phyloP scores from a whole-genome alignment of 2,797 vertebrate genomes.

The Propithecus deckenii region DNA sequence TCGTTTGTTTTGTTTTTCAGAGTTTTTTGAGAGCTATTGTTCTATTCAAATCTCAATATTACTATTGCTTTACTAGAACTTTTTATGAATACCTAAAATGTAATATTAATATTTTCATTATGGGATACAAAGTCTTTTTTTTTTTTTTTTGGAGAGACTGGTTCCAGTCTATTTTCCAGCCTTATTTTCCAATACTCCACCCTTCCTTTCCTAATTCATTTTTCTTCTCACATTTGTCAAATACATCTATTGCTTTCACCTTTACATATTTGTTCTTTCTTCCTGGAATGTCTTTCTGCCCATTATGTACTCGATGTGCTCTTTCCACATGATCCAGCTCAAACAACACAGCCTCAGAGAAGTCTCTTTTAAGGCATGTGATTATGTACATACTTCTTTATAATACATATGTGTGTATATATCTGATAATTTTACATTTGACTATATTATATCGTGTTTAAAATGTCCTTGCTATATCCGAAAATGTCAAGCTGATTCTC shows the following conservation, averaged over 20 bases:
- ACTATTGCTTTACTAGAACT: background rate
- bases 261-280: background rate
- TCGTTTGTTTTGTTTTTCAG: background rate
- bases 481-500: background rate
- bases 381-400: background rate
- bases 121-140: background rate
- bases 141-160: too few relatives aligned
- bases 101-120: background rate
- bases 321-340: background rate
- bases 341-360: background rate
- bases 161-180: background rate
- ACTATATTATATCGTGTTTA: background rate
- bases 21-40: background rate
- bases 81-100: background rate
- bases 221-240: background rate
- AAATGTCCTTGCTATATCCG: background rate
- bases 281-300: background rate
- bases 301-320: too few relatives aligned
- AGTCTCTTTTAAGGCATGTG: background rate
- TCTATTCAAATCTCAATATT: background rate
- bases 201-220: background rate
- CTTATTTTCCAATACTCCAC: background rate
- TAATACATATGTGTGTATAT: background rate
- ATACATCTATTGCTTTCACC: background rate
- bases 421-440: background rate